Evolutionary conservation across 2,888 invertebrate species (phyloP).

Genomic region (Labia minor): DNA sequence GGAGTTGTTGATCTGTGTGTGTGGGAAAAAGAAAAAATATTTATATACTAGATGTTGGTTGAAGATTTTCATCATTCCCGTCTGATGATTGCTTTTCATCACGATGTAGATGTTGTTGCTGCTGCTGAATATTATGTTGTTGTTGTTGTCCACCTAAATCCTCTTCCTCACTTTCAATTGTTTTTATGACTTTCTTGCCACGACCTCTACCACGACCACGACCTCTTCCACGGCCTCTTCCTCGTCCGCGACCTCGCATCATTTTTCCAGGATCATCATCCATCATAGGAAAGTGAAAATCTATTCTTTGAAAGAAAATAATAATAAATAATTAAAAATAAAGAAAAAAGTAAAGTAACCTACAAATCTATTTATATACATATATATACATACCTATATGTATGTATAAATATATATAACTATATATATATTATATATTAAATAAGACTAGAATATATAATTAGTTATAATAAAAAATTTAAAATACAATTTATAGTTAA

Average conservation of each 20-base stretch:
- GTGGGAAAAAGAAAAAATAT: not conserved
- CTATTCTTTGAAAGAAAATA: no score
- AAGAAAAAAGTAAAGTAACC: no score
- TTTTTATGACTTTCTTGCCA: constrained; percentile 44
- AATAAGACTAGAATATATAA: no score
- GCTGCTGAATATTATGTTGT: constrained; percentile 32
- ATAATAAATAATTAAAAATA: no score
- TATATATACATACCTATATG: no score
- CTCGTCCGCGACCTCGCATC: constrained; percentile 36
- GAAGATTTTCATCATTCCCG: constrained; percentile 39
- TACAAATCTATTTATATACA: no score
- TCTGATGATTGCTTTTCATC: constrained; percentile 40
- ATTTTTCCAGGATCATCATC: constrained; percentile 16
- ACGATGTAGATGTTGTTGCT: constrained; percentile 30
- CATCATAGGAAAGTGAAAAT: no score
- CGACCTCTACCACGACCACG: constrained; percentile 55
- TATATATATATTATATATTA: no score
- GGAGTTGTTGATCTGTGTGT: no score
- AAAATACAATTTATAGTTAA: no score
- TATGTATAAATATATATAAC: no score
- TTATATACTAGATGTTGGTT: constrained; percentile 32
- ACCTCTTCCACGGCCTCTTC: constrained; percentile 64
- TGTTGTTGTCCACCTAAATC: constrained; percentile 33
- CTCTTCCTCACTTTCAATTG: constrained; percentile 42
- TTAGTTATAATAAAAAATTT: no score